Conservation (phyloP, 2,888 invertebrate genomes). For the Nephrocerus scutellatus region DNA sequence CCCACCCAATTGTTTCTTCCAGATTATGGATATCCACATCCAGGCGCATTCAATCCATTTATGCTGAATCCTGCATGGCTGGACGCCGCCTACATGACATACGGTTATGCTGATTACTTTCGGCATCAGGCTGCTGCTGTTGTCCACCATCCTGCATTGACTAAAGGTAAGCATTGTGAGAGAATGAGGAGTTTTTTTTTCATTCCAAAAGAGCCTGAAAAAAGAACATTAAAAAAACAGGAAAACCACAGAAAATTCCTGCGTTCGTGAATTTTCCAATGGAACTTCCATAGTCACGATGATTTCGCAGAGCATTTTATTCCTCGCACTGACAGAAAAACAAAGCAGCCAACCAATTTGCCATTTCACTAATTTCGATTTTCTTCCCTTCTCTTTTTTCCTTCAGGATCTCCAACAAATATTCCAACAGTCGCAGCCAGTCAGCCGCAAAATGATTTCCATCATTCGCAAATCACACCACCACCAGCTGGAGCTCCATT, state of each 20-base stretch:
- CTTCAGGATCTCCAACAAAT: constrained; percentile 49
- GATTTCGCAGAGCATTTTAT: too few relatives aligned
- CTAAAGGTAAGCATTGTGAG: constrained; percentile 62
- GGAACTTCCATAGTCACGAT: too few relatives aligned
- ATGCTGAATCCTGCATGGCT: constrained; percentile 77
- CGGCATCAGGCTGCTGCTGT: constrained; percentile 51
- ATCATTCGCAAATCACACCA: constrained; percentile 26
- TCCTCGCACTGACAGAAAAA: too few relatives aligned
- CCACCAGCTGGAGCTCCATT: constrained; percentile 22
- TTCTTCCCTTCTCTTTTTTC: constrained; percentile 23
- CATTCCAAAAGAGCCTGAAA: too few relatives aligned
- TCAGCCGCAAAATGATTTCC: constrained; percentile 25
- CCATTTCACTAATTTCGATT: constrained; percentile 1
- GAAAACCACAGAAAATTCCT: too few relatives aligned
- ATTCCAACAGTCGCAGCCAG: too few relatives aligned
- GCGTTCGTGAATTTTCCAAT: too few relatives aligned
- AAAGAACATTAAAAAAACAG: too few relatives aligned
- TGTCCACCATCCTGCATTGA: constrained; percentile 50
- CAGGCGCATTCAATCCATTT: constrained; percentile 69
- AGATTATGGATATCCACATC: constrained; percentile 77
- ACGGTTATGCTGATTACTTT: constrained; percentile 67
- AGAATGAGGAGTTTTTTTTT: neutral
- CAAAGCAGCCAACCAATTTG: neutral
- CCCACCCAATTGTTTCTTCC: constrained; percentile 35
- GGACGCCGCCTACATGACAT: constrained; percentile 75